Conservation (phyloP, 2,113 vertebrate species). For the Fukomys damarensis region DNA sequence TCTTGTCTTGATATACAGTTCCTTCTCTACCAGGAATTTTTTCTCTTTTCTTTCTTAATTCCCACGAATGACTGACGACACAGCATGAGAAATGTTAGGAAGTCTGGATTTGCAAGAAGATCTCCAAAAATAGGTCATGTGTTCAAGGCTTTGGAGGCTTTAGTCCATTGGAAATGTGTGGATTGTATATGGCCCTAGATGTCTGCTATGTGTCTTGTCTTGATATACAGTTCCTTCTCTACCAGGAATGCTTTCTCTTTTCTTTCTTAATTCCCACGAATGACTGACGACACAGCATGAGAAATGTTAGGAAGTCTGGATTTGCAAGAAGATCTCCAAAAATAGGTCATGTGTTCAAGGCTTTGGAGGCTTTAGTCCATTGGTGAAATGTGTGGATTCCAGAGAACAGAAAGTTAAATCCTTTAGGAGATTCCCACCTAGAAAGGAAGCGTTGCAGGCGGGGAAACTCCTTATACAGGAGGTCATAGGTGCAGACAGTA, state of each 20-base stretch:
- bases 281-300: background rate
- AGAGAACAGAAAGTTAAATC: background rate
- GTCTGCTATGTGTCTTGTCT: background rate
- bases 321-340: background rate
- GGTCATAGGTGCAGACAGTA: background rate
- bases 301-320: background rate
- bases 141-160: background rate
- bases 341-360: background rate
- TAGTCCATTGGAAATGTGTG: no score
- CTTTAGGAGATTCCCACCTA: background rate
- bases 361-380: background rate
- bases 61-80: background rate
- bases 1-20: background rate
- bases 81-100: background rate
- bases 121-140: background rate
- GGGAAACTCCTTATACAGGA: background rate
- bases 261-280: background rate
- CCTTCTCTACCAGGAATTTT: background rate
- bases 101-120: background rate
- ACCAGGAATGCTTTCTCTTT: background rate
- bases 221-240: background rate
- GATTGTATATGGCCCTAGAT: background rate
- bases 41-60: background rate
- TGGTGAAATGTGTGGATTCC: background rate
- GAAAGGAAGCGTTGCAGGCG: background rate